A percentile compares a stretch with the other conserved stretches of the same genome.
Conservation (phyloP, 2,113 vertebrate genomes). For the Prunella fulvescens region DNA sequence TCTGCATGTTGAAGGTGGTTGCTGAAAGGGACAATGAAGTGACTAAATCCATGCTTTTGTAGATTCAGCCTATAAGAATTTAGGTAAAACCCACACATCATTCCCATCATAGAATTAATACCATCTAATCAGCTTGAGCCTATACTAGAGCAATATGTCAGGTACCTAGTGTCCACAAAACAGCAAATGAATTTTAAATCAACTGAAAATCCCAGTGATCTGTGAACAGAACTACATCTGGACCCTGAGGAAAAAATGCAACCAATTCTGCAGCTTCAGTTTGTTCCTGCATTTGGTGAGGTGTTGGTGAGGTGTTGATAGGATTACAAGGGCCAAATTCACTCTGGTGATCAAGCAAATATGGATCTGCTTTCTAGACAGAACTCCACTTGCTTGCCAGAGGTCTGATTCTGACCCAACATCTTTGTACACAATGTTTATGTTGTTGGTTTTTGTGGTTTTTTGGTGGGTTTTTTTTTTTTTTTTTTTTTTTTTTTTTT, state of each 20-base stretch:
- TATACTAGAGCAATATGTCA: neutral
- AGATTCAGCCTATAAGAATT: neutral
- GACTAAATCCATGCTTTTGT: neutral
- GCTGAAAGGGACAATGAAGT: neutral
- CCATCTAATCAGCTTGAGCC: neutral
- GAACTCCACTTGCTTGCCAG: neutral
- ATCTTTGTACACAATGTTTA: neutral
- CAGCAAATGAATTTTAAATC: neutral
- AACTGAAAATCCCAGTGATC: neutral
- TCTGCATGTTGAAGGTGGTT: neutral
- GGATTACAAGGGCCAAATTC: neutral
- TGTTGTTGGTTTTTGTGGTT: too few relatives aligned
- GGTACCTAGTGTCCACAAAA: neutral
- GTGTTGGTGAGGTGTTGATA: neutral
- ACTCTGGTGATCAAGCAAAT: neutral
- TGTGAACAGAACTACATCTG: neutral
- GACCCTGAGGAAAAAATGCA: neutral
- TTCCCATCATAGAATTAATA: neutral
- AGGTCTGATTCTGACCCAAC: neutral
- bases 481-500: neutral
- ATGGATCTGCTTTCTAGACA: neutral
- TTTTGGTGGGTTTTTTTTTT: too few relatives aligned
- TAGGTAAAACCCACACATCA: neutral
- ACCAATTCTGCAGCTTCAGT: neutral
- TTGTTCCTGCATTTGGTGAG: neutral